Evolutionary conservation across 2,113 vertebrate species (phyloP).

Genomic region (Dendrocopos noguchii): DNA sequence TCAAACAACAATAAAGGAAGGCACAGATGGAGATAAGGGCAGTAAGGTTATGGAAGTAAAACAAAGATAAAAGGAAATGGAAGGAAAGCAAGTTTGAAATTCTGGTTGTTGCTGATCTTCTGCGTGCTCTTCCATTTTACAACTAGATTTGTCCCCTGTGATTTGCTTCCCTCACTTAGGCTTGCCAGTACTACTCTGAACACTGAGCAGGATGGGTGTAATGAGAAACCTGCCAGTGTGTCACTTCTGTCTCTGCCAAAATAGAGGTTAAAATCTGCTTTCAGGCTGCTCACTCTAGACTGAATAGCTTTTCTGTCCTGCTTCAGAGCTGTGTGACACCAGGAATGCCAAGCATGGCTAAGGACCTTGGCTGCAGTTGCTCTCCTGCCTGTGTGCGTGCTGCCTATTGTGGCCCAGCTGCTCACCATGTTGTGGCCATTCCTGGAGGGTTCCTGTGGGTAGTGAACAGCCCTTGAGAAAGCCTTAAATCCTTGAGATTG

Average conservation of each 20-base stretch:
- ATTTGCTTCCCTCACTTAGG: conserved; percentile 19
- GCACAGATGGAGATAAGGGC: not conserved
- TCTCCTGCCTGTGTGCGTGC: not conserved
- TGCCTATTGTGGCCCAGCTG: not conserved
- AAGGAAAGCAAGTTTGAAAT: not conserved
- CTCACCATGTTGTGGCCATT: not conserved
- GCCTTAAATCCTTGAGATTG: not conserved
- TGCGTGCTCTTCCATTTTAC: conserved; percentile 10
- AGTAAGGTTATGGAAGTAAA: conserved; percentile 2
- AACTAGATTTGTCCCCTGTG: not conserved
- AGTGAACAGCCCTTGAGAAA: not conserved
- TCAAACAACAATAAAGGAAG: conserved; percentile 11
- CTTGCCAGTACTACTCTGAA: conserved; percentile 5
- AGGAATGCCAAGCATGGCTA: not conserved
- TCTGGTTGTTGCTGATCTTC: not conserved
- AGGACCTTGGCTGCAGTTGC: not conserved
- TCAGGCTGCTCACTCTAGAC: conserved; percentile 11
- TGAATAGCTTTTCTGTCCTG: conserved; percentile 25
- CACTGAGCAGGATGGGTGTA: not conserved
- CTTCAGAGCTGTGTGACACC: not conserved
- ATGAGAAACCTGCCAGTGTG: conserved; percentile 45
- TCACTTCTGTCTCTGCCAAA: conserved; percentile 35
- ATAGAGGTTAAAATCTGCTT: conserved; percentile 55
- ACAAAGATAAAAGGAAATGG: not conserved
- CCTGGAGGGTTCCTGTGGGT: not conserved